Percentiles rank a stretch among this genome's conserved stretches.
phyloP scores from a whole-genome alignment of 2,888 invertebrate species.

The Cheilosia variabilis region DNA sequence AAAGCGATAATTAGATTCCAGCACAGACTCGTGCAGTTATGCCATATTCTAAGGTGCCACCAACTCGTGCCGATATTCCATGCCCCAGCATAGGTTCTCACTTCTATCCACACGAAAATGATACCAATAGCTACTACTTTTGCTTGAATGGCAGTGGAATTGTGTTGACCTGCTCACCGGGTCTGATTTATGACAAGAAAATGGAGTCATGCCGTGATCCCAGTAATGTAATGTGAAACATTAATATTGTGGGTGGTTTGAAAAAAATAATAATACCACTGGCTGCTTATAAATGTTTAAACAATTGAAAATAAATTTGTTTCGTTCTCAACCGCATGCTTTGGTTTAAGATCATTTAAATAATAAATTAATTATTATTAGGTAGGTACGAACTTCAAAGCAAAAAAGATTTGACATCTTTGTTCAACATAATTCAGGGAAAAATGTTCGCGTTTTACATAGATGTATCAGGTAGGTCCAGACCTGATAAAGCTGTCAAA shows the following conservation, averaged over 20 bases:
- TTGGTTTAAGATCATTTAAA: too few species aligned
- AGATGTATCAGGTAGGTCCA: too few species aligned
- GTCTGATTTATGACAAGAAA: slow-evolving; percentile 79
- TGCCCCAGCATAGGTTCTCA: slow-evolving; percentile 79
- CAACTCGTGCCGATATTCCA: slow-evolving; percentile 79
- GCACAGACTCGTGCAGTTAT: slow-evolving; percentile 78
- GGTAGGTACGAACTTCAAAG: too few species aligned
- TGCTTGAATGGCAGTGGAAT: slow-evolving; percentile 81
- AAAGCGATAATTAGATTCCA: slow-evolving; percentile 77
- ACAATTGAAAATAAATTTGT: too few species aligned
- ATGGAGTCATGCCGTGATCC: slow-evolving; percentile 79
- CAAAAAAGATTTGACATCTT: too few species aligned
- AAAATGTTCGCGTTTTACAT: too few species aligned
- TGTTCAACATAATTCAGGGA: too few species aligned
- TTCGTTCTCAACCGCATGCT: too few species aligned
- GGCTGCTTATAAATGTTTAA: not conserved
- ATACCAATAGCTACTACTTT: slow-evolving; percentile 79
- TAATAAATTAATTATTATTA: too few species aligned
- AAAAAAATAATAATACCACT: not conserved
- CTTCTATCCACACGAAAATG: slow-evolving; percentile 78
- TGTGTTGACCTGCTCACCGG: slow-evolving; percentile 81
- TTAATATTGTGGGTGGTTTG: not conserved
- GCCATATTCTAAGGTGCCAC: slow-evolving; percentile 79
- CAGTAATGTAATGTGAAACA: slow-evolving; percentile 72
- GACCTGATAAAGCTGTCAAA: too few species aligned